Evolutionary conservation across 2,888 invertebrate genomes (phyloP).

Genomic region (Miltochrista miniata): DNA sequence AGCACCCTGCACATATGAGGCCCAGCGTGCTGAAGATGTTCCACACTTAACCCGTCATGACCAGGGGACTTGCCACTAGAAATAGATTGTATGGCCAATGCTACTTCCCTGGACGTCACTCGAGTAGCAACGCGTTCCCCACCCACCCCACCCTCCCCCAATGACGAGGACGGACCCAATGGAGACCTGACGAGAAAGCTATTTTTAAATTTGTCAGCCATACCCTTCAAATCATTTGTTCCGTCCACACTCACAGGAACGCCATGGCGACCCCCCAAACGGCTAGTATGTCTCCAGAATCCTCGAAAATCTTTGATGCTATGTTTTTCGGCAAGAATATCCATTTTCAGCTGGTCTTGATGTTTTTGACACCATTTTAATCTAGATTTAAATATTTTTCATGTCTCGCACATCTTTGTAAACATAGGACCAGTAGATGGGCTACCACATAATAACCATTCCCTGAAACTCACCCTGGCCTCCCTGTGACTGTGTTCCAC

Average conservation of each 20-base stretch:
- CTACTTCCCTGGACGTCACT: neutral
- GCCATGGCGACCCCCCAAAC: neutral
- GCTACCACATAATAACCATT: neutral
- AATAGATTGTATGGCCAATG: neutral
- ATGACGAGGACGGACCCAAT: neutral
- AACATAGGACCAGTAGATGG: neutral
- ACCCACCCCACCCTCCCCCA: no score
- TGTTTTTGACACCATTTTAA: neutral
- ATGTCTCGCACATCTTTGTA: neutral
- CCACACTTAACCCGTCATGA: constrained; percentile 2
- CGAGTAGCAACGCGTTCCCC: no score
- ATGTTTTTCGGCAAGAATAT: neutral
- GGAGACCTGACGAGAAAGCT: neutral
- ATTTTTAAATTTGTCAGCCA: neutral
- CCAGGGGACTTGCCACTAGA: constrained; percentile 5
- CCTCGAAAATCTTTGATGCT: neutral
- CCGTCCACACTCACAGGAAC: neutral
- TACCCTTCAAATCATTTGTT: neutral
- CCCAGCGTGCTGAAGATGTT: constrained; percentile 6
- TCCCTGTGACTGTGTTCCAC: neutral
- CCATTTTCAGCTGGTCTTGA: neutral
- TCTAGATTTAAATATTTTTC: neutral
- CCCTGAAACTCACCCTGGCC: neutral
- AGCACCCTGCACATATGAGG: constrained; percentile 1
- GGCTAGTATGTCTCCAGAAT: neutral